Percentiles rank a stretch among this genome's conserved stretches.
Evolutionary conservation across 2,888 invertebrate species (phyloP).

Genomic region (Dryocosmus kuriphilus): DNA sequence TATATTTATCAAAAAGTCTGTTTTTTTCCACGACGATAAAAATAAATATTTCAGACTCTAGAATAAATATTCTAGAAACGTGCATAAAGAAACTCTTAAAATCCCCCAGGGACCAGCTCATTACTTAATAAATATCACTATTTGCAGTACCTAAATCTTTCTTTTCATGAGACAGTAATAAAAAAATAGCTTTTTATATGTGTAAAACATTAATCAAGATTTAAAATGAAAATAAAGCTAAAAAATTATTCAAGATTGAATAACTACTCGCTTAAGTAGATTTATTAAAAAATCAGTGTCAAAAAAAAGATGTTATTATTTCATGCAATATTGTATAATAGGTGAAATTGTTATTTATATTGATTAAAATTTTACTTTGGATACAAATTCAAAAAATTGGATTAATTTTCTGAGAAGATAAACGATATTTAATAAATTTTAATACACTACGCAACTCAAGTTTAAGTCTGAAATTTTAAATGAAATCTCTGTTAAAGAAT

Average conservation of each 20-base stretch:
- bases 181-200: conserved; percentile 52
- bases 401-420: not conserved
- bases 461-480: not conserved
- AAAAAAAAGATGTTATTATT: not conserved
- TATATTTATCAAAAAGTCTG: not conserved
- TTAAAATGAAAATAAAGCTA: not conserved
- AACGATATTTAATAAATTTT: not conserved
- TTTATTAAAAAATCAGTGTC: not conserved
- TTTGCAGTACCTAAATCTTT: conserved; percentile 50
- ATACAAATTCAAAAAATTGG: not conserved
- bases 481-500: not conserved
- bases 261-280: not conserved
- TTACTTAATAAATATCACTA: conserved; percentile 47
- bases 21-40: not conserved
- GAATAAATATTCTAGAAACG: conserved; percentile 25
- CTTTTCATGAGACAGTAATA: conserved; percentile 47
- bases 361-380: not conserved
- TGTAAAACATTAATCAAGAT: not conserved
- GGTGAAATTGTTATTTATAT: too few relatives aligned
- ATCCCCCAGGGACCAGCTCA: conserved; percentile 69
- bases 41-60: conserved; percentile 13
- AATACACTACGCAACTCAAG: not conserved
- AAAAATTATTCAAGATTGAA: not conserved
- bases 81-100: conserved; percentile 43
- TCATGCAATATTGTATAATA: too few relatives aligned